These are phyloP conservation scores for Siniperca scherzeri DNA, from an alignment of 2,797 vertebrate species.

Conservation along the genomic window DNA sequence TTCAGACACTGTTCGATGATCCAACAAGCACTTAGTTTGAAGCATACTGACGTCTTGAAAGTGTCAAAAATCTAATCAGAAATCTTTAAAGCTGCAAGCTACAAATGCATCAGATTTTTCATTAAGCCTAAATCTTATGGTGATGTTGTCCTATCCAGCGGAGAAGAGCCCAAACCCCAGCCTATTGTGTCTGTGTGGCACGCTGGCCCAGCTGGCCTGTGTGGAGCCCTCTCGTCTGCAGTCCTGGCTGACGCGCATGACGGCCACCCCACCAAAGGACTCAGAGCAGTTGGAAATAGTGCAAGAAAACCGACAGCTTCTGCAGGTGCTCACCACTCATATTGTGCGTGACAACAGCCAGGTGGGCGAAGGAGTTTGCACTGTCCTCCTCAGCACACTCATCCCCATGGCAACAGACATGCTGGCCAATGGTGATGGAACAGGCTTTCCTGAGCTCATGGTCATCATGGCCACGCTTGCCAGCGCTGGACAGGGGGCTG, in stretches of 20 bases:
- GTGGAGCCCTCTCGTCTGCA: conserved; percentile 94
- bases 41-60: not conserved
- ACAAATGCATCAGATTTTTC: not conserved
- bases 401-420: conserved; percentile 99
- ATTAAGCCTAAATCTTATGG: not conserved
- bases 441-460: conserved; percentile 98
- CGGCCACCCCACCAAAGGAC: conserved; percentile 93
- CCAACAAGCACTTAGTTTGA: not conserved
- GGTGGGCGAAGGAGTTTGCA: conserved; percentile 98
- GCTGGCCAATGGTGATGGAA: conserved; percentile 94
- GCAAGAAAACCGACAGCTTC: conserved; percentile 97
- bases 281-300: conserved; percentile 95
- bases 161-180: conserved; percentile 98
- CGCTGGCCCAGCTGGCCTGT: conserved; percentile 96
- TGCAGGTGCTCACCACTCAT: conserved; percentile 95
- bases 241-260: conserved; percentile 98
- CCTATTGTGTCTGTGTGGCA: conserved; percentile 94
- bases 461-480: conserved; percentile 98
- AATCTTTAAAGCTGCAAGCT: not conserved
- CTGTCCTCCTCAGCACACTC: conserved; percentile 95
- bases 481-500: conserved; percentile 96
- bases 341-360: conserved; percentile 99
- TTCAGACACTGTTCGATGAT: not conserved
- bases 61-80: not conserved
- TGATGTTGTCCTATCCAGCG: conserved; percentile 80